Evolutionary conservation across 2,888 invertebrate genomes (phyloP), one percentile per base, ranked within the genome.

Genomic region (Hoplodrina blanda): DNA sequence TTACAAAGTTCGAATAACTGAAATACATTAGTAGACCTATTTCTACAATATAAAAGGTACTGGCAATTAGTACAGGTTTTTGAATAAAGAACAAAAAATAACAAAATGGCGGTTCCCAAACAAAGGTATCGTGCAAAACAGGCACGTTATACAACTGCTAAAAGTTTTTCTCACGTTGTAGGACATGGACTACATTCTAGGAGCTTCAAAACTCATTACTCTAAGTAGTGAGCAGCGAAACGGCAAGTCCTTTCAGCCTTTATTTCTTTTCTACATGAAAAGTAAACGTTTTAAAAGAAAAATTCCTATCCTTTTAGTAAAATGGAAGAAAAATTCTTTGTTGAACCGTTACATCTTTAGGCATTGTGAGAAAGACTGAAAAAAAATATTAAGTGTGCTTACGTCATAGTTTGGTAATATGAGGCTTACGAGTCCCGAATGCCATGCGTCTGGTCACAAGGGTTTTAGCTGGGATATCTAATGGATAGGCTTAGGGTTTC

Each of bases 181-280:
- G 46, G 37, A 62, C 76, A 61, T 62, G 46, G 46, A 78, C 53
- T 49, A 81, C 33, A 56, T 62, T 72, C 49, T n/a, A 30, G 57
- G 56, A 62, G 19, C 66, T 19, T 46, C 61, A 62, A 61, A 65
- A 78, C 62, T 78, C 62, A 59, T 78, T 81, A 78, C 61, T 52
- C 8, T 62, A 37, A 46, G 64, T 61, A 81, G 49, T 55, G 56
- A 66, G 37, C 25, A 54, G 55, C 53, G 33, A 60, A 65, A 70
- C 30, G 70, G 20, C 37, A 63, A 44, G 62, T 61, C 56, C 64
- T 64, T 68, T 78, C 10, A 15, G 61, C 37, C 52, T 65, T 65
- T 52, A 55, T 69, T 66, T 49, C 8, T 60, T 62, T 69, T 57
- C 25, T 44, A 55, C 49, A 44, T 25, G 30, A 62, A 64, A 76